These are phyloP conservation scores for Tridacna gigas DNA, from an alignment of 2,888 invertebrate species.

Conservation along the genomic window DNA sequence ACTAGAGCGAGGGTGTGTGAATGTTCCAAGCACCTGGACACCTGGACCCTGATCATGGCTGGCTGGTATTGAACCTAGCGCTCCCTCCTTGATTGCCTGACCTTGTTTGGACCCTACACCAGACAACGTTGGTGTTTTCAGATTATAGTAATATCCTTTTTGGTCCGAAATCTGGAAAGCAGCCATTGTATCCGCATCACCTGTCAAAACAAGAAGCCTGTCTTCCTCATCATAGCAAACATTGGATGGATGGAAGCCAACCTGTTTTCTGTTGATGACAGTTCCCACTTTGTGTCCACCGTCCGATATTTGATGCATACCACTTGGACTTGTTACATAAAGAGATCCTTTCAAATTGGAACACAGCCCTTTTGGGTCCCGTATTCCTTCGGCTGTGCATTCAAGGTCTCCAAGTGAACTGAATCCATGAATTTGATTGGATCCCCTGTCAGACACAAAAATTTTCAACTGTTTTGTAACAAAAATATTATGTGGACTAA, in stretches of 20 bases:
- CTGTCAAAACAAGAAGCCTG: slow-evolving; percentile 40
- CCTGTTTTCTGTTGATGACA: slow-evolving; percentile 48
- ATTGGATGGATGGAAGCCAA: slow-evolving; percentile 43
- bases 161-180: slow-evolving; percentile 41
- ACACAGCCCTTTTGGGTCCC: slow-evolving; percentile 52
- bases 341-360: slow-evolving; percentile 41
- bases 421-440: slow-evolving; percentile 49
- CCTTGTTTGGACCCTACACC: no score
- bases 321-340: slow-evolving; percentile 46
- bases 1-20: no score
- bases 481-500: slow-evolving; percentile 39
- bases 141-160: slow-evolving; percentile 17
- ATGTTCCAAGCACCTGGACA: no score
- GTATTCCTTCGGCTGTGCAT: slow-evolving; percentile 29
- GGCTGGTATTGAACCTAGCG: no score
- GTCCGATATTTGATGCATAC: slow-evolving; percentile 53
- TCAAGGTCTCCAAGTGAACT: slow-evolving; percentile 40
- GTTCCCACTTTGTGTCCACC: slow-evolving; percentile 48
- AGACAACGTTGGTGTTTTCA: background rate
- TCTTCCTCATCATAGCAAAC: slow-evolving; percentile 56
- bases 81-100: no score
- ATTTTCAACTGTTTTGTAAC: slow-evolving; percentile 47
- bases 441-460: slow-evolving; percentile 52
- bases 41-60: no score
- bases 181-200: slow-evolving; percentile 44